Percentiles rank a stretch among this genome's conserved stretches.
Evolutionary conservation across 35 echinoderm and acorn worm genomes (phyloP).

Genomic region (Ptychodera flava): DNA sequence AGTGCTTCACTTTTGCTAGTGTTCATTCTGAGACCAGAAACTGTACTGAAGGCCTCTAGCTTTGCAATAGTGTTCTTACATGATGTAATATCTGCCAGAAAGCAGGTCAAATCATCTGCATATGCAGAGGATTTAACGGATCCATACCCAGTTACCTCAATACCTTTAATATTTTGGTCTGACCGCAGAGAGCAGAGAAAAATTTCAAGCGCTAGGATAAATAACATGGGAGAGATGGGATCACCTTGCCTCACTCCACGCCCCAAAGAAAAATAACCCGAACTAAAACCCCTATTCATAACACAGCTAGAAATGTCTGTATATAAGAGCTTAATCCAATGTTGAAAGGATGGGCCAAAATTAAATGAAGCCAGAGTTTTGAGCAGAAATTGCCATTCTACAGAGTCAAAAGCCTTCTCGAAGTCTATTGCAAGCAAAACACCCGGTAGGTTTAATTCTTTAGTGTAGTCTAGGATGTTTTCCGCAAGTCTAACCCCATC

Average conservation of each 20-base stretch:
- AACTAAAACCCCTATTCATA: conserved; percentile 6
- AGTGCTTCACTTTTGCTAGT: neutral
- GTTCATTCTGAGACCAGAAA: neutral
- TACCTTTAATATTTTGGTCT: neutral
- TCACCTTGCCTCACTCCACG: conserved; percentile 18
- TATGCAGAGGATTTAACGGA: neutral
- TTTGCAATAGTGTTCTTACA: neutral
- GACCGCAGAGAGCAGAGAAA: neutral
- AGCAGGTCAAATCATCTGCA: neutral
- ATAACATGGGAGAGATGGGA: neutral
- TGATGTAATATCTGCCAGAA: neutral
- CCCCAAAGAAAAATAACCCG: conserved; percentile 14
- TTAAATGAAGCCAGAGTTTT: conserved; percentile 3
- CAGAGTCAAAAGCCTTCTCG: conserved; percentile 25
- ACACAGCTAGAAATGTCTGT: conserved; percentile 4
- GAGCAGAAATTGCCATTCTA: conserved; percentile 16
- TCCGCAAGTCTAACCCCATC: conserved; percentile 9
- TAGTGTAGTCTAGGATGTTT: conserved; percentile 14
- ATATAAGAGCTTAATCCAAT: conserved; percentile 25
- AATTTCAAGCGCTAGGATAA: neutral
- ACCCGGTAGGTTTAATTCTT: conserved; percentile 3
- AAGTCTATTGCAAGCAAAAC: conserved; percentile 12
- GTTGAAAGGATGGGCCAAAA: conserved; percentile 20
- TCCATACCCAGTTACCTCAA: neutral
- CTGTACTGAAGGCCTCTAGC: neutral